Evolutionary conservation across 2,797 vertebrate species (phyloP), one percentile per base, ranked within the genome.

Genomic region (Channa striata): DNA sequence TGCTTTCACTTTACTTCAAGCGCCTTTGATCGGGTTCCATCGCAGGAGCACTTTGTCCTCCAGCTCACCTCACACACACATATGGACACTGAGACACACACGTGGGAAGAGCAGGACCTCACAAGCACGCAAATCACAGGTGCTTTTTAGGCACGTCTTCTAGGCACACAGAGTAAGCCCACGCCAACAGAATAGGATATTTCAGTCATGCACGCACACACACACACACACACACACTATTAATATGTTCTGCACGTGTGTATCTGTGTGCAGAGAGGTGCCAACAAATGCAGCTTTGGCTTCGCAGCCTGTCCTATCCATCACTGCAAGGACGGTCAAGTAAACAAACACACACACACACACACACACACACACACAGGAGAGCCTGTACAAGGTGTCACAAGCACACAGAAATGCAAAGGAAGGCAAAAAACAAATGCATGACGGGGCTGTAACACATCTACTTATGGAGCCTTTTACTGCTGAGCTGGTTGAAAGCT

Each of bases 281-380:
- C 67, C 42, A 57, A 74, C 80, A 85, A 69, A 83, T 60, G 72
- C 72, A 63, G 59, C 39, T 60, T 37, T 57, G 4, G 49, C 51
- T 78, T 49, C 59, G 73, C 68, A 65, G 76, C 59, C 20, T 0
- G 8, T 42, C 51, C 62, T 19, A 82, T 85, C 73, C 49, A 67
- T 90, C 81, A 84, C 51, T 69, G 79, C 78, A 81, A 68, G 39
- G 19, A 30, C 16, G 0, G 14, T 63, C 50, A 77, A 73, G 62
- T 71, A 68, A 49, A 66, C 78, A 63, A n/a, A 57, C 49, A 51
- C 9, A 47, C 48, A 25, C 57, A 67, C 25, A 61, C 49, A 37
- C 42, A 68, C 59, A 59, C 50, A 57, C 39, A 63, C 42, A 58
- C 47, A 4, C 7, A 19, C 17, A 7, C 43, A 44, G 7, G 14